Percentiles rank a stretch among this genome's conserved stretches.
phyloP scores from a whole-genome alignment of 2,113 vertebrate species.

The Megaceryle torquata region DNA sequence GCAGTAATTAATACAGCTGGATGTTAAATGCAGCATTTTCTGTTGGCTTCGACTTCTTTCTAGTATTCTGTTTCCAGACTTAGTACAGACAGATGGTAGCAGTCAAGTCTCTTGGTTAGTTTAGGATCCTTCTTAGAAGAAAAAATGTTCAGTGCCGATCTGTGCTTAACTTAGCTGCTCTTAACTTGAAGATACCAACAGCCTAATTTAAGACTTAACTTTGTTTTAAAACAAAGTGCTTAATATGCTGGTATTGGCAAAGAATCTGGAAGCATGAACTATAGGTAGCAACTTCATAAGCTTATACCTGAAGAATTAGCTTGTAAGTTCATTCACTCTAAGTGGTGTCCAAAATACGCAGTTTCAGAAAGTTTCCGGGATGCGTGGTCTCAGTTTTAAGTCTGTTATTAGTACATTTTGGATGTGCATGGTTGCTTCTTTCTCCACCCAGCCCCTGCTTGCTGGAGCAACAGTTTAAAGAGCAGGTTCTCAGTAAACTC shows the following conservation, averaged over 20 bases:
- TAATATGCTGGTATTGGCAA: neutral
- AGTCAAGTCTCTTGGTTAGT: neutral
- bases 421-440: neutral
- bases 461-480: neutral
- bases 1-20: slow-evolving; percentile 50
- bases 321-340: neutral
- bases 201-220: neutral
- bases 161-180: neutral
- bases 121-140: neutral
- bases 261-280: neutral
- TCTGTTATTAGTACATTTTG: neutral
- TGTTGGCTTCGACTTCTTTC: neutral
- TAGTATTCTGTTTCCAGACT: neutral
- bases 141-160: neutral
- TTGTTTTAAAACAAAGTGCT: neutral
- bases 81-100: neutral
- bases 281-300: neutral
- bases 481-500: neutral
- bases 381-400: neutral
- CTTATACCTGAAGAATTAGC: neutral
- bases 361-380: neutral
- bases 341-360: neutral
- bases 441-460: rapidly evolving
- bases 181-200: neutral
- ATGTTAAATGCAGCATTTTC: slow-evolving; percentile 21